Conservation (phyloP, 2,797 vertebrate species). For the Australoheros facetus region DNA sequence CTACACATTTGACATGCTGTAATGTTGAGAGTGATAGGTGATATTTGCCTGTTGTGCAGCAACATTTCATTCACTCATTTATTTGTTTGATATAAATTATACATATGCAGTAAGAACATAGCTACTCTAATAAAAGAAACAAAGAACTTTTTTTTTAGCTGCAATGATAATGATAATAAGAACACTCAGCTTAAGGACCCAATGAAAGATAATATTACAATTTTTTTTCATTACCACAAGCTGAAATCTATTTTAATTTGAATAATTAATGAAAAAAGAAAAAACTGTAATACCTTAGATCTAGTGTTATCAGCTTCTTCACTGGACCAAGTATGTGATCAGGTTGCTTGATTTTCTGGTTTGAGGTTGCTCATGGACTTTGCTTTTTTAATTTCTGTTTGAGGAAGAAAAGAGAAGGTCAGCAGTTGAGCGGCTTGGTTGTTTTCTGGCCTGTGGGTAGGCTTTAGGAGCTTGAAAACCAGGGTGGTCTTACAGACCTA, state of each 20-base stretch:
- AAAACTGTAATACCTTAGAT: not conserved
- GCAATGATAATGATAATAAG: not conserved
- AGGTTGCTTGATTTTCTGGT: slow-evolving; percentile 52
- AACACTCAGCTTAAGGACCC: not conserved
- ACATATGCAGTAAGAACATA: not conserved
- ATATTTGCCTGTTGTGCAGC: not conserved
- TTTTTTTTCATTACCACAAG: not conserved
- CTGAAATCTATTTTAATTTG: not conserved
- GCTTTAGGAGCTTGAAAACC: slow-evolving; percentile 60
- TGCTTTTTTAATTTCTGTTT: slow-evolving; percentile 51
- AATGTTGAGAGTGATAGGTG: not conserved
- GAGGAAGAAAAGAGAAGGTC: slow-evolving; percentile 42
- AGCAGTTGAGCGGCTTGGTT: slow-evolving; percentile 42
- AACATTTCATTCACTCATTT: not conserved
- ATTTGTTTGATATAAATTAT: not conserved
- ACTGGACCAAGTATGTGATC: slow-evolving; percentile 13
- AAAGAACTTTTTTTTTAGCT: not conserved
- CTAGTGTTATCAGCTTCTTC: slow-evolving; percentile 15
- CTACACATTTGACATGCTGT: not conserved
- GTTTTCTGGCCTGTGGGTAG: slow-evolving; percentile 69
- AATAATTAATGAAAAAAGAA: rapidly evolving
- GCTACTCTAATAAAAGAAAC: not conserved
- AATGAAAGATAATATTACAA: not conserved
- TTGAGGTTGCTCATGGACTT: slow-evolving; percentile 26
- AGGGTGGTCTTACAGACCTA: slow-evolving; percentile 83